Percentiles rank a stretch among this genome's conserved stretches.
These are phyloP conservation scores for Sterrhoptilus dennistouni DNA, from an alignment of 2,113 vertebrate species.

Conservation along the genomic window DNA sequence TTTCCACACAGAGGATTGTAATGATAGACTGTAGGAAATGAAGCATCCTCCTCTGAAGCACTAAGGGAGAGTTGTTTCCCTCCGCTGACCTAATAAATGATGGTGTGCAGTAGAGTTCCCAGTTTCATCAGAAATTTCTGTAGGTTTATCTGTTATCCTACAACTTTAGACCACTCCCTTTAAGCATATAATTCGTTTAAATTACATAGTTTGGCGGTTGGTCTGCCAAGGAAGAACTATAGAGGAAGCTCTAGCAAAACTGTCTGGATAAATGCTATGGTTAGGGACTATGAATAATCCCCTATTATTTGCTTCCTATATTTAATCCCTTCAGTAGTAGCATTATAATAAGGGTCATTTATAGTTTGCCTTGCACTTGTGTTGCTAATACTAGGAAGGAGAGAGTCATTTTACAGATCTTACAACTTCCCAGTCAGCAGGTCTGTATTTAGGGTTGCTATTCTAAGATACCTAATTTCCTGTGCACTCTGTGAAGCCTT, in stretches of 20 bases:
- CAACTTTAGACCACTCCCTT: neutral
- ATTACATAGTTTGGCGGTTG: neutral
- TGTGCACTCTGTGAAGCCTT: slow-evolving; percentile 42
- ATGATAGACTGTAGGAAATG: neutral
- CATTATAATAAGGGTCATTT: neutral
- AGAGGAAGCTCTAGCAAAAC: neutral
- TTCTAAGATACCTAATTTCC: slow-evolving; percentile 67
- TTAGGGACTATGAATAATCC: neutral
- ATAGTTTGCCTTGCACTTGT: neutral
- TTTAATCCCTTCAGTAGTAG: neutral
- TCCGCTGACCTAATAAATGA: neutral
- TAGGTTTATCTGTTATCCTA: neutral
- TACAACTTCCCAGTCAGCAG: slow-evolving; percentile 44
- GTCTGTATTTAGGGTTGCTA: slow-evolving; percentile 53
- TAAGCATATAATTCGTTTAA: neutral
- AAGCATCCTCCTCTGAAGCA: neutral
- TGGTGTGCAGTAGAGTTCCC: neutral
- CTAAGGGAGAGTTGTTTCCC: neutral
- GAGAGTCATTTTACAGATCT: neutral
- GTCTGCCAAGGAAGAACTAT: neutral
- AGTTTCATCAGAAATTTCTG: neutral
- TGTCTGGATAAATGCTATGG: neutral
- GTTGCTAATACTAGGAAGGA: neutral
- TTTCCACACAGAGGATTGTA: neutral
- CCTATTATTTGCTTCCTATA: neutral